These are phyloP conservation scores for Urechis unicinctus DNA, from an alignment of 2,888 invertebrate species.

Conservation along the genomic window DNA sequence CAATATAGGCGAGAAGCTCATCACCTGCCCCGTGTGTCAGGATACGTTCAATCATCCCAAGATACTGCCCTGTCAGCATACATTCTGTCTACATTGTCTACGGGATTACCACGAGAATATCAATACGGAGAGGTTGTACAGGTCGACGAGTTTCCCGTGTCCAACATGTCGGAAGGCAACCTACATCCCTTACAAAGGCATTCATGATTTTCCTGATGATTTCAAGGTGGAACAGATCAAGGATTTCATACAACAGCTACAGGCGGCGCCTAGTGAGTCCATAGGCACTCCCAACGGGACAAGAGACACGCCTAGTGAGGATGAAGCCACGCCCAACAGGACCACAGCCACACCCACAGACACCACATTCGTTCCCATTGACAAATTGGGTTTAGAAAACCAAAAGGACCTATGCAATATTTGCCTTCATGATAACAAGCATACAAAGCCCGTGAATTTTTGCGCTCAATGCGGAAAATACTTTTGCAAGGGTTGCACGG, in stretches of 20 bases:
- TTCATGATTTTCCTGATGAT: slow-evolving; percentile 13
- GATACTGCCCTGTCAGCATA: slow-evolving; percentile 18
- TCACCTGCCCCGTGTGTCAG: slow-evolving; percentile 14
- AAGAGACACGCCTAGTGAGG: neutral
- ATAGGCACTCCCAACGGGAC: neutral
- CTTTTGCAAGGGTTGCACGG: slow-evolving; percentile 8
- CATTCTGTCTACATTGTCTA: slow-evolving; percentile 15
- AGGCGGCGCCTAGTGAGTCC: neutral
- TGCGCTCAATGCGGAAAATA: slow-evolving; percentile 14
- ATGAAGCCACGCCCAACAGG: neutral
- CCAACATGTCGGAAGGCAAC: slow-evolving; percentile 14
- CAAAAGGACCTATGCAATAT: neutral
- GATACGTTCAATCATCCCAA: slow-evolving; percentile 13
- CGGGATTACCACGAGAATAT: slow-evolving; percentile 5
- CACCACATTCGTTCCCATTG: too few species aligned
- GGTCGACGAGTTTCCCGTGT: slow-evolving; percentile 14
- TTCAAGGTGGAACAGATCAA: slow-evolving; percentile 15
- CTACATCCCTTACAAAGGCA: slow-evolving; percentile 9
- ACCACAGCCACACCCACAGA: too few species aligned
- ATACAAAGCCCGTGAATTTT: slow-evolving; percentile 1
- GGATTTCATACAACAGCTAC: slow-evolving; percentile 8
- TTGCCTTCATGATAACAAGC: neutral
- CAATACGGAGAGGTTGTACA: slow-evolving; percentile 6
- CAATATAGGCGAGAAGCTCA: too few species aligned
- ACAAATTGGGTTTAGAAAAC: neutral